Conservation (phyloP, 2,888 invertebrate species). For the Morpho helenor region DNA sequence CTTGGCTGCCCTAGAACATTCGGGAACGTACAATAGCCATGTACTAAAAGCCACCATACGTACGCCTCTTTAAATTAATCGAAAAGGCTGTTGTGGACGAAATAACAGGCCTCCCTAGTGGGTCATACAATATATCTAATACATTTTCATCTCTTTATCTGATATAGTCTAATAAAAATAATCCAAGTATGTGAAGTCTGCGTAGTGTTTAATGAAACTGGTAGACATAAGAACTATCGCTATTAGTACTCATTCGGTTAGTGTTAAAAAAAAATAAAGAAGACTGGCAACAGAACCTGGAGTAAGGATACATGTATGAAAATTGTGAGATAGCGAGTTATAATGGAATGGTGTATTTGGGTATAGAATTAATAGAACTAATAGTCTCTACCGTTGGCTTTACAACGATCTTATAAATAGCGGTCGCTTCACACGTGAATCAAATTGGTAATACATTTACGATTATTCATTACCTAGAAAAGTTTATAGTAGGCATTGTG, state of each 20-base stretch:
- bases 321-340: slow-evolving; percentile 1
- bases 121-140: background rate
- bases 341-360: slow-evolving; percentile 4
- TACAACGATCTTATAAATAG: background rate
- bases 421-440: slow-evolving; percentile 1
- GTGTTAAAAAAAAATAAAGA: slow-evolving; percentile 47
- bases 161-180: background rate
- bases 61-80: background rate
- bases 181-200: slow-evolving; percentile 6
- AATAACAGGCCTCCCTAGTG: too few species aligned
- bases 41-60: too few species aligned
- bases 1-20: too few species aligned
- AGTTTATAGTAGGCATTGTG: background rate
- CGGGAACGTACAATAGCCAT: too few species aligned
- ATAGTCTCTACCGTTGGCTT: background rate
- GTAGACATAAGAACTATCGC: slow-evolving; percentile 9
- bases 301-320: slow-evolving; percentile 30
- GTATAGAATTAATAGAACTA: background rate
- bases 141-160: background rate
- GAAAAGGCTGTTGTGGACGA: background rate
- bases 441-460: background rate
- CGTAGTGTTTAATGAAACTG: slow-evolving; percentile 4
- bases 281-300: slow-evolving; percentile 48
- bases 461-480: slow-evolving; percentile 1
- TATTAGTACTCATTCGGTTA: slow-evolving; percentile 22